phyloP scores from a whole-genome alignment of 2,888 invertebrate genomes.

The Drosophila setosimentum region DNA sequence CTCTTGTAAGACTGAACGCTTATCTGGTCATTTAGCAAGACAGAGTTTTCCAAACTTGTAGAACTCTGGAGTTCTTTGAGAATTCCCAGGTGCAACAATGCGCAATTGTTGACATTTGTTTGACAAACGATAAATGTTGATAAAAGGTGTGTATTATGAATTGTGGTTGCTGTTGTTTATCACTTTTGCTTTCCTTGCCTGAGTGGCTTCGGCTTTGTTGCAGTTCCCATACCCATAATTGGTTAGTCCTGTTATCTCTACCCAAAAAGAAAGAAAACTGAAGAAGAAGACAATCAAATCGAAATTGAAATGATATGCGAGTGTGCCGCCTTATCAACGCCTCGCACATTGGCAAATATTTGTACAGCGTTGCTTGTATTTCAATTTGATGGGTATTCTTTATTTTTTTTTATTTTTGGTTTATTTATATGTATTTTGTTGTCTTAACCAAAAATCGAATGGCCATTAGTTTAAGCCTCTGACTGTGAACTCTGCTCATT shows the following conservation, averaged over 20 bases:
- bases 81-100: slow-evolving; percentile 75
- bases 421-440: slow-evolving; percentile 23
- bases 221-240: slow-evolving; percentile 62
- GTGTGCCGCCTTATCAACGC: slow-evolving; percentile 56
- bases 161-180: slow-evolving; percentile 31
- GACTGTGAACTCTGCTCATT: slow-evolving; percentile 52
- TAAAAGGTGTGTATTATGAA: slow-evolving; percentile 59
- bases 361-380: slow-evolving; percentile 45
- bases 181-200: slow-evolving; percentile 62
- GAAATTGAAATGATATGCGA: slow-evolving; percentile 47
- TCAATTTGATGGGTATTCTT: slow-evolving; percentile 4
- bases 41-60: slow-evolving; percentile 35
- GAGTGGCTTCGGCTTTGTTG: slow-evolving; percentile 44
- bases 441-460: slow-evolving; percentile 45
- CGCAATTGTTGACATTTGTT: slow-evolving; percentile 78
- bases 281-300: slow-evolving; percentile 4
- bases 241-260: slow-evolving; percentile 64
- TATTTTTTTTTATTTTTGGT: slow-evolving; percentile 8
- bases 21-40: slow-evolving; percentile 64
- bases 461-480: slow-evolving; percentile 73
- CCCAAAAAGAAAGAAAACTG: slow-evolving; percentile 26
- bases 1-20: slow-evolving; percentile 42
- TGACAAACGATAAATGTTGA: slow-evolving; percentile 73
- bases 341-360: slow-evolving; percentile 73
- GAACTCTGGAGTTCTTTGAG: slow-evolving; percentile 18